Percentiles rank a stretch among this genome's conserved stretches.
phyloP scores from a whole-genome alignment of 2,888 invertebrate genomes.

The Metellina segmentata region DNA sequence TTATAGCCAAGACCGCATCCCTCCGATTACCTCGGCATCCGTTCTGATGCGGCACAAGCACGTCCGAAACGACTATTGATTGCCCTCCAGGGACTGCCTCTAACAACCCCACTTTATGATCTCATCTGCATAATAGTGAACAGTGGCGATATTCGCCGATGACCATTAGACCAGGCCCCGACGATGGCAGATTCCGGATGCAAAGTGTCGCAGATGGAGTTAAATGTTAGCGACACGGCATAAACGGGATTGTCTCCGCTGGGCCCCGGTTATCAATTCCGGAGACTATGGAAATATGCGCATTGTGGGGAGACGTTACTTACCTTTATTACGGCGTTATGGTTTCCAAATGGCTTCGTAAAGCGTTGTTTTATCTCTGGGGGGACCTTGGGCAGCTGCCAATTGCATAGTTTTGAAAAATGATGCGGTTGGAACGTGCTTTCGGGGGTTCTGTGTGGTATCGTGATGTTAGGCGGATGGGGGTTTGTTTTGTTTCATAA shows the following conservation, averaged over 20 bases:
- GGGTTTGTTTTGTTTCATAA: not conserved
- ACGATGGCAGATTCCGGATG: constrained; percentile 17
- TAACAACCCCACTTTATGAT: constrained; percentile 48
- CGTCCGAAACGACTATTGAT: constrained; percentile 44
- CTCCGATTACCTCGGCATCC: not conserved
- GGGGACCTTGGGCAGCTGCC: not conserved
- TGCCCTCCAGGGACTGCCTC: constrained; percentile 23
- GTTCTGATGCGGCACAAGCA: not conserved
- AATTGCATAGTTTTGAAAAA: not conserved
- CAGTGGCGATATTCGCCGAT: constrained; percentile 31
- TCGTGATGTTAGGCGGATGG: not conserved
- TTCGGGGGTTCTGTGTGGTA: not conserved
- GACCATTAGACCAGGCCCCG: constrained; percentile 29
- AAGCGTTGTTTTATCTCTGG: constrained; percentile 16
- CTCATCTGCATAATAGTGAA: constrained; percentile 60
- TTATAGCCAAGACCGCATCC: not conserved
- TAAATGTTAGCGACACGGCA: constrained; percentile 59
- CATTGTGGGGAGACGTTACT: constrained; percentile 4
- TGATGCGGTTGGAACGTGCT: not conserved
- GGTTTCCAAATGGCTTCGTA: not conserved
- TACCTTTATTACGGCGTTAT: constrained; percentile 41
- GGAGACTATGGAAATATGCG: constrained; percentile 39
- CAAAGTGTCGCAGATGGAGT: constrained; percentile 61
- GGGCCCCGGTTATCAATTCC: constrained; percentile 49
- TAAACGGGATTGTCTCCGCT: constrained; percentile 44